Base-by-base conservation (phyloP, 2,888 invertebrate genomes). In the Rhogogaster chlorosoma region DNA sequence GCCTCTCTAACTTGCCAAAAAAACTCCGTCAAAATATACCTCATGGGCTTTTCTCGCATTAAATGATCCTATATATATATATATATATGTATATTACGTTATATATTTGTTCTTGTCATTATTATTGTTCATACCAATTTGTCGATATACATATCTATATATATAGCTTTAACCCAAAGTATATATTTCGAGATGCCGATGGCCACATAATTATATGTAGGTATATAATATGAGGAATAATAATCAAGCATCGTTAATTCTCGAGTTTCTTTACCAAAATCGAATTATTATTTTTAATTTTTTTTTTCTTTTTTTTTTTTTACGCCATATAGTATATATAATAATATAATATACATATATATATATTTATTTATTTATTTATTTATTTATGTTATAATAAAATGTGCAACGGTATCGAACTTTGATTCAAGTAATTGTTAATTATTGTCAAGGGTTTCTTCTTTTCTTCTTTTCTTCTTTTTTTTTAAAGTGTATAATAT, bases 341-440 rank as follows among this genome's bases (percentile, higher is more conserved):
- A 57, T 57, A 57, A 53, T 53, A 53, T 53, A 53, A 53, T 53
- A 53, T 53, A 18, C n/a, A 53, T 53, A 57, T 57, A 57, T 22
- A 22, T 57, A 57, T 57, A 22, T 57, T 22, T 57, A 53, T 53
- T 18, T 53, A 18, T 53, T 12, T 53, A 57, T 42, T 26, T 12
- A 67, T 15, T 32, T 32, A 32, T 70, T 6, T 29, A 53, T 53
- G n/a, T 2, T 38, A 53, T 53, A 53, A 53, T 53, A 53, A 53
- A n/a, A 53, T 53, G 53, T 53, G 53, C n/a, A 53, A 53, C 53
- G 53, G 53, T 53, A 36, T 71, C 71, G 36, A 71, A 71, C 36
- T 38, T 71, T 32, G 71, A 71, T 71, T 18, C n/a, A 61, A 10
- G 26, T 61, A 10, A 38, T 71, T 38, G 71, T 71, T 36, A 38